Evolutionary conservation across 2,888 invertebrate genomes (phyloP).

Genomic region (Cryptophagus acutangulus): DNA sequence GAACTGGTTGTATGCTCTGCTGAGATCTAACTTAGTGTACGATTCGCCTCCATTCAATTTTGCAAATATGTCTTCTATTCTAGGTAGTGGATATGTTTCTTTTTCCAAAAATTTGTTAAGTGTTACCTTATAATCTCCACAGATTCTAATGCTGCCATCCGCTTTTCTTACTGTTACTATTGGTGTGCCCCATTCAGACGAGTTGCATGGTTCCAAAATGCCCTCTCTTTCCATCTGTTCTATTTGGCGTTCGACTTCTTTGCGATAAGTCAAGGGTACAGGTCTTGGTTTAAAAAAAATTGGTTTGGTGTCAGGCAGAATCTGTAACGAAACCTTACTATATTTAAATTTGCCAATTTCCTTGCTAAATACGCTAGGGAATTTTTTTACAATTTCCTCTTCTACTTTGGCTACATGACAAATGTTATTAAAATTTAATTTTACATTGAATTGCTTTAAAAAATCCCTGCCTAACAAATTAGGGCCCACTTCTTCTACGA

Average conservation of each 20-base stretch:
- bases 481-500: too few relatives aligned
- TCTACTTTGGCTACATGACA: too few relatives aligned
- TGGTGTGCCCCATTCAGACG: constrained; percentile 19
- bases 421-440: too few relatives aligned
- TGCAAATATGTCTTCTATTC: constrained; percentile 10
- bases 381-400: constrained; percentile 4
- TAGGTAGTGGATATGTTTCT: constrained; percentile 11
- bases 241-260: constrained; percentile 21
- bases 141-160: constrained; percentile 22
- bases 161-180: constrained; percentile 11
- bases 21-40: constrained; percentile 24
- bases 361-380: constrained; percentile 5
- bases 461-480: too few relatives aligned
- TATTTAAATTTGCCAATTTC: constrained; percentile 10
- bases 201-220: constrained; percentile 24
- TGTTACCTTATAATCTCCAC: constrained; percentile 21
- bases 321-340: not conserved
- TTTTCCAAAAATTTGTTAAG: constrained; percentile 7
- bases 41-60: constrained; percentile 13
- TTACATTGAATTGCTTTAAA: too few relatives aligned
- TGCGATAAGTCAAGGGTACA: constrained; percentile 29
- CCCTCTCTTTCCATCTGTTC: constrained; percentile 25
- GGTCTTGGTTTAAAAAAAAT: constrained; percentile 26
- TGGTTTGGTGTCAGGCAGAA: constrained; percentile 5
- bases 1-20: constrained; percentile 36